Conservation (phyloP, 2,797 vertebrate species). For the Gallinago nigripennis region DNA sequence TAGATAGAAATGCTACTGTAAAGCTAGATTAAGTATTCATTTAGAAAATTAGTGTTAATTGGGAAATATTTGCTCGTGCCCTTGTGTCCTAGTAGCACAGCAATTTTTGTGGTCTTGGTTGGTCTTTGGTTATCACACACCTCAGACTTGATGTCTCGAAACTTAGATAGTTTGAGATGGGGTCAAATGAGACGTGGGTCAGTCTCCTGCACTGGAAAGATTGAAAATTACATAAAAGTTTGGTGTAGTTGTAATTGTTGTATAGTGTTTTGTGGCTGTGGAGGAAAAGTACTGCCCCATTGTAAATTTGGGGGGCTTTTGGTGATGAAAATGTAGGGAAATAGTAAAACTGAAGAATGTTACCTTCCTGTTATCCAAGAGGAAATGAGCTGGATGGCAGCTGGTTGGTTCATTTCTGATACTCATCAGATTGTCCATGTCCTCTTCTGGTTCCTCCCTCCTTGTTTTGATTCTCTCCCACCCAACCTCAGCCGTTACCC, state of each 20-base stretch:
- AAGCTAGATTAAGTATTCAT: background rate
- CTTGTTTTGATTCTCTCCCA: background rate
- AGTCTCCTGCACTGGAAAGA: background rate
- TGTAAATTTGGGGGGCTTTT: background rate
- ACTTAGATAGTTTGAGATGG: background rate
- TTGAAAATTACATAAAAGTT: background rate
- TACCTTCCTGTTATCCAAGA: background rate
- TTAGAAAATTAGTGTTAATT: background rate
- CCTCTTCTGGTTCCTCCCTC: background rate
- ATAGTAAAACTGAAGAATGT: background rate
- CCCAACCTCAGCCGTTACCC: background rate
- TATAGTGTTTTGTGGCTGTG: background rate
- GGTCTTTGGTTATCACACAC: background rate
- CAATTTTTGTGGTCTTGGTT: background rate
- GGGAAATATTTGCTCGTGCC: background rate
- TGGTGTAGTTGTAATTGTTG: fast-evolving
- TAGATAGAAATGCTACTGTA: background rate
- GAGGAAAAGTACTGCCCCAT: background rate
- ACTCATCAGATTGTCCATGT: background rate
- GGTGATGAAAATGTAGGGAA: background rate
- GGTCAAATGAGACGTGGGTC: background rate
- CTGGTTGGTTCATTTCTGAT: background rate
- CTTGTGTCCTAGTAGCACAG: background rate
- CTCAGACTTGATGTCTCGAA: background rate
- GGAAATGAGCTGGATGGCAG: background rate